Evolutionary conservation across 2,113 vertebrate species (phyloP).

Genomic region (Istiophorus platypterus): DNA sequence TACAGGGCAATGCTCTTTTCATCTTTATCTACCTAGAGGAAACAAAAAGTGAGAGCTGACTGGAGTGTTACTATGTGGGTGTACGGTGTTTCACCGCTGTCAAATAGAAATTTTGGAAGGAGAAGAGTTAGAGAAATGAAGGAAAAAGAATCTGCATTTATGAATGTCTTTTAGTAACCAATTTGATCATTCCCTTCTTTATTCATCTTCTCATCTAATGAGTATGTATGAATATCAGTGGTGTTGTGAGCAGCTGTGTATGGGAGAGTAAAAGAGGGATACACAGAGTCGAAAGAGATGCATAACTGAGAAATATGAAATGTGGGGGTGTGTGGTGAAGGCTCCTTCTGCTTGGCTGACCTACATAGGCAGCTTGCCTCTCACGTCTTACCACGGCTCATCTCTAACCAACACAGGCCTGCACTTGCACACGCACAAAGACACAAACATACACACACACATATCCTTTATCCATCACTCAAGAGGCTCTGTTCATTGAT

Average conservation of each 20-base stretch:
- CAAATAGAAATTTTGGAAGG: conserved; percentile 9
- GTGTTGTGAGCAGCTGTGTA: conserved; percentile 54
- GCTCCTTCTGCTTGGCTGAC: conserved; percentile 87
- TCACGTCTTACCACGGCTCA: conserved; percentile 81
- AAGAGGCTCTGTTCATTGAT: conserved; percentile 83
- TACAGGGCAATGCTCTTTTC: conserved; percentile 30
- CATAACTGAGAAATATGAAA: conserved; percentile 82
- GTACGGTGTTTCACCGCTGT: conserved; percentile 14
- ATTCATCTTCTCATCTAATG: conserved; percentile 36
- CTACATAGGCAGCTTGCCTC: conserved; percentile 87
- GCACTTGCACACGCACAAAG: conserved; percentile 44
- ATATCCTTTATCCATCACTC: conserved; percentile 75
- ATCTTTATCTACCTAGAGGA: conserved; percentile 9
- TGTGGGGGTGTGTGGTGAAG: conserved; percentile 83
- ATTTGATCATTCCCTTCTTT: conserved; percentile 13
- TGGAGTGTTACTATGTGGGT: conserved; percentile 34
- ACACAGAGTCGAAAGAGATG: conserved; percentile 53
- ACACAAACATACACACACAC: conserved; percentile 63
- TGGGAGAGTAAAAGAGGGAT: conserved; percentile 46
- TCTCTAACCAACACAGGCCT: conserved; percentile 79
- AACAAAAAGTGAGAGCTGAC: conserved; percentile 15
- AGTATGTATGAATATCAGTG: conserved; percentile 34
- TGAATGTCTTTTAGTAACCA: conserved; percentile 8
- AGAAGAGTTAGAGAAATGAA: conserved; percentile 16
- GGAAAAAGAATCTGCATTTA: not conserved